Conservation (phyloP, 2,888 invertebrate species). For the Eupithecia pulchellata region DNA sequence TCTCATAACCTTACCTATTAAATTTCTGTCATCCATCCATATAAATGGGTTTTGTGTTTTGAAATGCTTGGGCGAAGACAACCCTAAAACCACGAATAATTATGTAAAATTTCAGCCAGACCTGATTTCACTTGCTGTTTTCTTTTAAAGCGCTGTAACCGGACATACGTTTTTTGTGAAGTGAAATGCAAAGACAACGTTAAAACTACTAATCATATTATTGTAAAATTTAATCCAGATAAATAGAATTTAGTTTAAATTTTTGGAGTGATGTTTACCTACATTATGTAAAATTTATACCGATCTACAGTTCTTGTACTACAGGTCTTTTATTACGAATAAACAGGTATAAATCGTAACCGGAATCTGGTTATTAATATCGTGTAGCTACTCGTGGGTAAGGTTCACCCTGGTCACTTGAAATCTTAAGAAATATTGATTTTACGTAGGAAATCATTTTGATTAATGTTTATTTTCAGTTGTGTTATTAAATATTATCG, state of each 20-base stretch:
- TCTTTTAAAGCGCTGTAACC: too few species aligned
- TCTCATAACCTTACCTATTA: neutral
- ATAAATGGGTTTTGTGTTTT: neutral
- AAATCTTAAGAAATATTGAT: neutral
- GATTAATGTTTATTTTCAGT: too few species aligned
- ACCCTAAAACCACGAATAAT: neutral
- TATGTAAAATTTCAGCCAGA: too few species aligned
- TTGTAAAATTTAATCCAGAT: too few species aligned
- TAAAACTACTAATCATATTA: too few species aligned
- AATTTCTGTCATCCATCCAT: neutral
- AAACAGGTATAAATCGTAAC: neutral
- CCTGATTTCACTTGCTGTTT: too few species aligned
- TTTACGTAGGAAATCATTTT: too few species aligned
- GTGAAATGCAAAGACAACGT: neutral
- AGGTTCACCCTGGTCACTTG: neutral
- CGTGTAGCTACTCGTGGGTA: neutral
- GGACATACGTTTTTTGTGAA: too few species aligned
- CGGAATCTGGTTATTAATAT: neutral
- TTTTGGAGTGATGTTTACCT: too few species aligned
- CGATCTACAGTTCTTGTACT: too few species aligned
- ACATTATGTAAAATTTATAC: too few species aligned
- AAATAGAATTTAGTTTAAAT: neutral
- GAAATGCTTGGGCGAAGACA: neutral
- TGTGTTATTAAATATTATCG: too few species aligned
- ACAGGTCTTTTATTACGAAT: neutral